Percentiles rank a stretch among this genome's conserved stretches.
Evolutionary conservation across 2,797 vertebrate genomes (phyloP).

Genomic region (Danio tinwini): DNA sequence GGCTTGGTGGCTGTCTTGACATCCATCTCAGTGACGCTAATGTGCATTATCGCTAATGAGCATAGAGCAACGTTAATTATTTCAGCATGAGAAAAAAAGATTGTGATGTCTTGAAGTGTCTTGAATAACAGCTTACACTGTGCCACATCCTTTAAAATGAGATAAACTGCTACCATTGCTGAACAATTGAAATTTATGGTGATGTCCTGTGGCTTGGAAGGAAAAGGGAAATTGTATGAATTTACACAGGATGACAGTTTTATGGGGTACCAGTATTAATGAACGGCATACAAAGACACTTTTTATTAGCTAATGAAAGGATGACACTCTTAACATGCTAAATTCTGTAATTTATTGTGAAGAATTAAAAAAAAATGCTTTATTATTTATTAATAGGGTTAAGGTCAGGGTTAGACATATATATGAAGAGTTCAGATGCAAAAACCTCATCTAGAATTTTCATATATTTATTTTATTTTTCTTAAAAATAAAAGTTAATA

Average conservation of each 20-base stretch:
- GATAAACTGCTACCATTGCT: slow-evolving; percentile 39
- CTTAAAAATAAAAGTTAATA: too few species aligned
- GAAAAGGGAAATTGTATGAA: slow-evolving; percentile 19
- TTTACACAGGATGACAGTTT: slow-evolving; percentile 26
- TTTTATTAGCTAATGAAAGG: not conserved
- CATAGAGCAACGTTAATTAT: slow-evolving; percentile 46
- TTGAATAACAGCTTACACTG: slow-evolving; percentile 33
- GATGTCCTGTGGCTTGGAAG: slow-evolving; percentile 11
- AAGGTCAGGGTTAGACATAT: too few species aligned
- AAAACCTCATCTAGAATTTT: too few species aligned
- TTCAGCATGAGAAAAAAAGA: slow-evolving; percentile 35
- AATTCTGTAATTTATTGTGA: too few species aligned
- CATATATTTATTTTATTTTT: too few species aligned
- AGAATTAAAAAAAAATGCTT: too few species aligned
- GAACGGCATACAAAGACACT: not conserved
- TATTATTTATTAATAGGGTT: too few species aligned
- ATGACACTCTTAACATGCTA: not conserved
- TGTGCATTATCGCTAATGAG: slow-evolving; percentile 52
- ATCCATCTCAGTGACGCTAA: slow-evolving; percentile 53
- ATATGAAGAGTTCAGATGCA: too few species aligned
- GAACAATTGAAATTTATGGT: slow-evolving; percentile 20
- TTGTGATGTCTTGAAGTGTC: slow-evolving; percentile 30
- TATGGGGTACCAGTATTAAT: slow-evolving; percentile 5
- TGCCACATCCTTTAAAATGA: slow-evolving; percentile 19
- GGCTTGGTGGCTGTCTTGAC: slow-evolving; percentile 23